Percentiles rank a stretch among this genome's conserved stretches.
phyloP scores from a whole-genome alignment of 1,140 invertebrate genomes.

The Pseudachorutes palmiensis region DNA sequence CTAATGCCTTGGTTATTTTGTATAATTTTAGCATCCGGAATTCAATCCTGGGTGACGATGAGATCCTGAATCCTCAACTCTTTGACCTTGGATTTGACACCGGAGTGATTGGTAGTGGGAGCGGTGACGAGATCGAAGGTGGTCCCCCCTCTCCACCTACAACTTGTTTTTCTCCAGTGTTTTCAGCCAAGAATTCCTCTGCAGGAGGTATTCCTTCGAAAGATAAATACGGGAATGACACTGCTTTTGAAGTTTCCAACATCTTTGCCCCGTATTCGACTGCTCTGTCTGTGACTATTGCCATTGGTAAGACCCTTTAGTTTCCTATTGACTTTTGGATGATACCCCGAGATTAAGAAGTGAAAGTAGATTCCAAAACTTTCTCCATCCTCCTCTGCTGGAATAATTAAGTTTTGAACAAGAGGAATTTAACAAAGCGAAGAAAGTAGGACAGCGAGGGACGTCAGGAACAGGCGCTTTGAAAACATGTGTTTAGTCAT shows the following conservation, averaged over 20 bases:
- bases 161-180: slow-evolving; percentile 35
- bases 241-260: slow-evolving; percentile 15
- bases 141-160: slow-evolving; percentile 31
- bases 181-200: slow-evolving; percentile 17
- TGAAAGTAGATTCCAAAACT: not conserved
- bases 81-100: slow-evolving; percentile 9
- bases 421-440: not conserved
- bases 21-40: slow-evolving; percentile 3
- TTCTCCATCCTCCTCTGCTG: not conserved
- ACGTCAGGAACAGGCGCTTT: not conserved
- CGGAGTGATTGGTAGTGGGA: not conserved
- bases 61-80: slow-evolving; percentile 10
- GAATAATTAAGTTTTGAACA: not conserved
- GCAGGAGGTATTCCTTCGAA: not conserved
- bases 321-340: slow-evolving; percentile 46
- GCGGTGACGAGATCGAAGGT: not conserved
- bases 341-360: not conserved
- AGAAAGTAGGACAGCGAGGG: not conserved
- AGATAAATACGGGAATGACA: slow-evolving; percentile 2
- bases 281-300: slow-evolving; percentile 80
- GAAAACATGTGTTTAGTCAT: slow-evolving; percentile 7
- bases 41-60: not conserved
- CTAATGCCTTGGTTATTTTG: not conserved
- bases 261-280: slow-evolving; percentile 69
- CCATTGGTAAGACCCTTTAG: slow-evolving; percentile 60